Evolutionary conservation across 2,113 vertebrate species (phyloP), one percentile per base, ranked within the genome.

Genomic region (Cryptotis parvus): DNA sequence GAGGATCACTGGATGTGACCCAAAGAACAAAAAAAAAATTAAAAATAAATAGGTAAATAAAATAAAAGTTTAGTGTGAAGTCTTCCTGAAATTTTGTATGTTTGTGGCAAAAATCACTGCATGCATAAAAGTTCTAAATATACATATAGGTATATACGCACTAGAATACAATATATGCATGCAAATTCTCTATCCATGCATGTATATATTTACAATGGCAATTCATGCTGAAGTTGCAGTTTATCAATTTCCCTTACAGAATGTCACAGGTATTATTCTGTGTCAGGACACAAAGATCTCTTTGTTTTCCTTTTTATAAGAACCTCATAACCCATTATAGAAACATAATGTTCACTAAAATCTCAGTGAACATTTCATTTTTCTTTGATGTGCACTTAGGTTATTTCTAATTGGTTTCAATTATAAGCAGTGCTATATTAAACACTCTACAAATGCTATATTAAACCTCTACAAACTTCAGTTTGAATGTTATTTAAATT

Each of bases 11-110:
- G 16, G 49, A 16, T 52, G 49, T 52, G 49, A 7, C 49, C 49
- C 49, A 52, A 52, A 8, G n/a, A n/a, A n/a, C n/a, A n/a, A n/a
- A n/a, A n/a, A n/a, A 52, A 52, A 10, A 52, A 52, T 52, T 52
- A 52, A 52, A 14, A 52, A 7, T 16, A 52, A 52, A 52, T 52
- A 52, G n/a, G n/a, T n/a, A n/a, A n/a, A n/a, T n/a, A n/a, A n/a
- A n/a, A n/a, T n/a, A n/a, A n/a, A 52, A 14, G 27, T 77, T 68
- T 90, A 18, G 55, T 84, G 15, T 72, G 7, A 37, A 87, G 45
- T 52, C 37, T 87, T 93, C n/a, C 61, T 75, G 15, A 84, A 82
- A 6, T 76, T 93, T 52, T 52, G 49, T 52, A 52, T 52, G 49
- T 16, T 52, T 52, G 16, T 52, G 16, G 49, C 10, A 52, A 52